Conservation (phyloP, 2,888 invertebrate species). For the Oscheius myriophilus region DNA sequence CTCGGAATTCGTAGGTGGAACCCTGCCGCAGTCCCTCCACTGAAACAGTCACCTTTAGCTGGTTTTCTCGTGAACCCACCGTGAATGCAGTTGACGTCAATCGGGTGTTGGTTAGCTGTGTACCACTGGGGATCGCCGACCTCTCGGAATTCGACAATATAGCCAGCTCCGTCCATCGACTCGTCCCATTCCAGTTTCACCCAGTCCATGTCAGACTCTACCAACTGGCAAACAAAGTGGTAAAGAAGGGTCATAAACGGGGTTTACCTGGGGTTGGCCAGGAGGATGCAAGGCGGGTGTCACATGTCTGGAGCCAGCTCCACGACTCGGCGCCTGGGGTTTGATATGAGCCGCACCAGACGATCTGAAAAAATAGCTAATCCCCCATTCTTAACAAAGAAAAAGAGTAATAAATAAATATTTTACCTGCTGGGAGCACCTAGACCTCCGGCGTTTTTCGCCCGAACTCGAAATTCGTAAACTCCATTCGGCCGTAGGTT, state of each 20-base stretch:
- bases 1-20: slow-evolving; percentile 70
- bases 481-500: slow-evolving; percentile 70
- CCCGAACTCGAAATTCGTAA: slow-evolving; percentile 69
- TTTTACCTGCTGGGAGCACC: slow-evolving; percentile 44
- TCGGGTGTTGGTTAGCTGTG: slow-evolving; percentile 59
- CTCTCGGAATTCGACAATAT: slow-evolving; percentile 68
- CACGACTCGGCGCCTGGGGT: slow-evolving; percentile 37
- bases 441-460: slow-evolving; percentile 63
- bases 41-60: slow-evolving; percentile 32
- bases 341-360: slow-evolving; percentile 19
- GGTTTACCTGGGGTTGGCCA: slow-evolving; percentile 46
- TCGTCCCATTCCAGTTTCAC: slow-evolving; percentile 67
- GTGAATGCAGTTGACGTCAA: slow-evolving; percentile 60
- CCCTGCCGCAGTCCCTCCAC: slow-evolving; percentile 67
- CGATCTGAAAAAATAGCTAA: slow-evolving; percentile 18
- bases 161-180: slow-evolving; percentile 50
- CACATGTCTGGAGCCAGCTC: slow-evolving; percentile 31
- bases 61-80: slow-evolving; percentile 42
- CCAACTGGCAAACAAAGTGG: slow-evolving; percentile 42
- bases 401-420: too few relatives aligned
- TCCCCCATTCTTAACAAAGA: too few relatives aligned
- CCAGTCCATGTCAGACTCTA: slow-evolving; percentile 67
- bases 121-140: slow-evolving; percentile 66
- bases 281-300: slow-evolving; percentile 36
- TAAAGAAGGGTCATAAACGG: neutral